Evolutionary conservation across 1,140 invertebrate genomes (phyloP).

Genomic region (Ostrea edulis): DNA sequence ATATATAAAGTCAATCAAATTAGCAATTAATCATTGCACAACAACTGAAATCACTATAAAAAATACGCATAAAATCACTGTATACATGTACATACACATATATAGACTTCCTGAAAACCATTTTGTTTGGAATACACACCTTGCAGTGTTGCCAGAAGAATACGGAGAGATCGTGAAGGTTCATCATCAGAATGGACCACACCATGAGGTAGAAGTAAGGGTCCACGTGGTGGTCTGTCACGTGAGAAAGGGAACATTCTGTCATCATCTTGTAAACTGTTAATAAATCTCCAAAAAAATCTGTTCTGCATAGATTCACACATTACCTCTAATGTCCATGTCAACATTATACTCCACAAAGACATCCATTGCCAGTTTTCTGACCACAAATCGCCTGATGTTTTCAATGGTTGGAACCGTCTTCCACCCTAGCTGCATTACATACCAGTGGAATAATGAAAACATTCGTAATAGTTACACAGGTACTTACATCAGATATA

Average conservation of each 20-base stretch:
- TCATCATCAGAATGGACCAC: conserved; percentile 20
- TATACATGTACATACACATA: no score
- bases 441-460: neutral
- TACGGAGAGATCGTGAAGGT: neutral
- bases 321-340: conserved; percentile 1
- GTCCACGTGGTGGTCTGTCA: neutral
- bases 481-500: neutral
- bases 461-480: neutral
- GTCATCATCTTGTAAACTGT: neutral
- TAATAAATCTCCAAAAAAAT: neutral
- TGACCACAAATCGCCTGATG: neutral
- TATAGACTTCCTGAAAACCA: no score
- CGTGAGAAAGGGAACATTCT: neutral
- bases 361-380: neutral
- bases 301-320: neutral
- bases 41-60: neutral
- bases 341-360: neutral
- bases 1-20: no score
- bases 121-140: neutral
- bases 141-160: conserved; percentile 29
- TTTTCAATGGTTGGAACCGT: neutral
- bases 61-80: no score
- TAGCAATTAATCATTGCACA: neutral
- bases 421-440: neutral
- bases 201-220: conserved; percentile 31